These are phyloP conservation scores for Phasia obesa DNA, from an alignment of 2,888 invertebrate species.

Conservation along the genomic window DNA sequence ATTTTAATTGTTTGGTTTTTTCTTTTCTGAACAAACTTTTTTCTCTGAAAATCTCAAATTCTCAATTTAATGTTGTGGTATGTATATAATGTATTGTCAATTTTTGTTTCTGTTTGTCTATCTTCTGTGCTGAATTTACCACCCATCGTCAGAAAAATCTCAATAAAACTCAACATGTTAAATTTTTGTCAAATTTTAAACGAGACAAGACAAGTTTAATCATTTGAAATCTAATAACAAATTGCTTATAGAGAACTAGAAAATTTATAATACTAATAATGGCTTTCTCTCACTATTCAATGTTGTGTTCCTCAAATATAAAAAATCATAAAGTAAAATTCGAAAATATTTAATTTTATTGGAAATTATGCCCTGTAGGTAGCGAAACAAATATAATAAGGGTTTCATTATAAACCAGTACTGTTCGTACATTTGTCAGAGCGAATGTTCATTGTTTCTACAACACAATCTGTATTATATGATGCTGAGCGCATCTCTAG, in stretches of 20 bases:
- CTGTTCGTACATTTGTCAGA: too few relatives aligned
- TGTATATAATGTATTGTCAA: slow-evolving; percentile 64
- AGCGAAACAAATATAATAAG: too few relatives aligned
- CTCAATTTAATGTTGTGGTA: slow-evolving; percentile 66
- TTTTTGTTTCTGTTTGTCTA: slow-evolving; percentile 27
- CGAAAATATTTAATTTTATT: background rate
- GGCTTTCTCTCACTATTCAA: slow-evolving; percentile 52
- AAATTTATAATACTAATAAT: too few relatives aligned
- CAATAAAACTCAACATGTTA: slow-evolving; percentile 50
- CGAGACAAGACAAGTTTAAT: background rate
- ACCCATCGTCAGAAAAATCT: slow-evolving; percentile 62
- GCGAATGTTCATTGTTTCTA: too few relatives aligned
- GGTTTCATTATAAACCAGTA: too few relatives aligned
- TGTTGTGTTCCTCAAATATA: slow-evolving; percentile 60
- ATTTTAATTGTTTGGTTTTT: slow-evolving; percentile 46
- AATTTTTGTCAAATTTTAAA: slow-evolving; percentile 5
- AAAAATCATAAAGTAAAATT: slow-evolving; percentile 2
- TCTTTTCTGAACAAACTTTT: slow-evolving; percentile 66
- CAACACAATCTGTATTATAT: too few relatives aligned
- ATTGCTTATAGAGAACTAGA: slow-evolving; percentile 46
- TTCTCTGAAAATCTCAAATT: slow-evolving; percentile 56
- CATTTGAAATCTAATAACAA: slow-evolving; percentile 31
- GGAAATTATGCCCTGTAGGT: too few relatives aligned
- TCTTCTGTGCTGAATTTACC: slow-evolving; percentile 35
- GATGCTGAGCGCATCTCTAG: too few relatives aligned